These are phyloP conservation scores for Nemopilema nomurai DNA, from an alignment of 30 jellyfish, hydroid and myxozoan genomes.

Conservation along the genomic window DNA sequence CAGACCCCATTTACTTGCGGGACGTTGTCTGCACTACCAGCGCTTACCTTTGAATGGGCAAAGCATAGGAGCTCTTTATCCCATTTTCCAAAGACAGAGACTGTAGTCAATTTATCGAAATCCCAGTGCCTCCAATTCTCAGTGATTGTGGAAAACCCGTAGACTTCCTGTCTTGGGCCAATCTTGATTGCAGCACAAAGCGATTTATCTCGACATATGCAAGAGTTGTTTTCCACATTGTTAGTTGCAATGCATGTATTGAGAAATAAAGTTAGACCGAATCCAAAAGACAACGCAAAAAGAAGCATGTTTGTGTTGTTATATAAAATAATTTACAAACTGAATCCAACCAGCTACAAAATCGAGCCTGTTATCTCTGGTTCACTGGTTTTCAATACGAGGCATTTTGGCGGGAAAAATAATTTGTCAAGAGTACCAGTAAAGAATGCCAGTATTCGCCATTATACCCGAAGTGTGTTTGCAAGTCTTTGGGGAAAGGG, in stretches of 20 bases:
- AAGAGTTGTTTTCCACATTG: not conserved
- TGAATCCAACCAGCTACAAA: too few species aligned
- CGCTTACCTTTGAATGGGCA: conserved; percentile 72
- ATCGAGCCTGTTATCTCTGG: too few species aligned
- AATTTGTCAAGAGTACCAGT: not conserved
- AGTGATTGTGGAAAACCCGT: conserved; percentile 29
- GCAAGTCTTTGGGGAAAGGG: too few species aligned
- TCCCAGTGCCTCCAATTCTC: conserved; percentile 64
- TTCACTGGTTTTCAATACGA: not conserved
- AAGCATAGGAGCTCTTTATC: conserved; percentile 53
- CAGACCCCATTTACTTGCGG: too few species aligned
- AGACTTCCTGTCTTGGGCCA: conserved; percentile 65
- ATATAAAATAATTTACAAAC: too few species aligned
- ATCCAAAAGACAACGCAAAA: too few species aligned
- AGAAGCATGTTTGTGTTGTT: too few species aligned
- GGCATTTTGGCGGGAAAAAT: not conserved
- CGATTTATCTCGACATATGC: conserved; percentile 46
- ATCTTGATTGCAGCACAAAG: conserved; percentile 37
- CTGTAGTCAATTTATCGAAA: conserved; percentile 58
- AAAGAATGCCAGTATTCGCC: too few species aligned
- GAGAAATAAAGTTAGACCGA: too few species aligned
- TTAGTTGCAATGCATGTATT: too few species aligned
- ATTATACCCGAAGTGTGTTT: too few species aligned
- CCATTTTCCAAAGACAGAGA: conserved; percentile 72
- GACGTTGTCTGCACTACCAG: too few species aligned